Conservation (phyloP, 2,888 invertebrate genomes). For the Cosmia pyralina region DNA sequence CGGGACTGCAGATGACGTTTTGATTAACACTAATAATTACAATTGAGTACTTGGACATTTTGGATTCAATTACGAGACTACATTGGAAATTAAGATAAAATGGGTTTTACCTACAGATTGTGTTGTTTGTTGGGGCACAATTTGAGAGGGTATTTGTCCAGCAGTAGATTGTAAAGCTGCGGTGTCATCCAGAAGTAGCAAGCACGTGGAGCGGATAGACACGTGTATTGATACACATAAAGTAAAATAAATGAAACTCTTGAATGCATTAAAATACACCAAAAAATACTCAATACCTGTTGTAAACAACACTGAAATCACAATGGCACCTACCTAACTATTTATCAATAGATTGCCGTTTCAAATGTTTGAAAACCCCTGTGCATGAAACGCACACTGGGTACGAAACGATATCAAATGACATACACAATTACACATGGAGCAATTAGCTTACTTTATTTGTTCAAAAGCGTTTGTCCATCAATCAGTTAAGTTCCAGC, state of each 20-base stretch:
- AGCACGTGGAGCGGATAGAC: not conserved
- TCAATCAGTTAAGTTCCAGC: not conserved
- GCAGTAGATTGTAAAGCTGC: not conserved
- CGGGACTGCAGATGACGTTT: too few relatives aligned
- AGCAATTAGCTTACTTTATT: not conserved
- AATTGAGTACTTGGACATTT: not conserved
- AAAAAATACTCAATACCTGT: too few relatives aligned
- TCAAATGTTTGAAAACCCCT: not conserved
- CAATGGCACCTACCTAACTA: too few relatives aligned
- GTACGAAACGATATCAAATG: not conserved
- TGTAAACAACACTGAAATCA: too few relatives aligned
- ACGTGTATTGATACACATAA: not conserved
- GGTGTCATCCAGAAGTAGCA: not conserved
- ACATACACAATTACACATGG: too few relatives aligned
- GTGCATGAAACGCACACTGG: not conserved
- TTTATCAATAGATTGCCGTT: too few relatives aligned
- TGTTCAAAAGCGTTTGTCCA: not conserved
- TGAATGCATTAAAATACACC: too few relatives aligned
- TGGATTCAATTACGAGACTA: not conserved
- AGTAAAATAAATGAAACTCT: too few relatives aligned
- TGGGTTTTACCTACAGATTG: not conserved
- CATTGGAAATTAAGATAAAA: conserved; percentile 9
- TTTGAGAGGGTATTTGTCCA: not conserved
- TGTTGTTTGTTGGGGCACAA: not conserved
- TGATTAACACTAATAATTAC: too few relatives aligned